Evolutionary conservation across 2,888 invertebrate species (phyloP).

Genomic region (Empis stercorea): DNA sequence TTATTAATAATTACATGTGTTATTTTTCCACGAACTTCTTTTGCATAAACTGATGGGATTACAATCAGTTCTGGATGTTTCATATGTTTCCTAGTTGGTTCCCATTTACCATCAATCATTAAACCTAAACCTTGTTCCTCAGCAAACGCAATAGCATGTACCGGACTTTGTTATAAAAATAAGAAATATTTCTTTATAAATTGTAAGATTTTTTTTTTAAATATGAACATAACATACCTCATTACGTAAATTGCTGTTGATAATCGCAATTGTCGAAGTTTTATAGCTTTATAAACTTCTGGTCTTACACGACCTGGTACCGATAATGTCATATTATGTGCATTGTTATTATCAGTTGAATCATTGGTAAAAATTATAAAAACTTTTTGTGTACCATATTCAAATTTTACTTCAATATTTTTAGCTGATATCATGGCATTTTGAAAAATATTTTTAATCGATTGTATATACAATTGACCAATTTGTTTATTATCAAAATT

Average conservation of each 20-base stretch:
- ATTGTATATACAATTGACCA: constrained; percentile 51
- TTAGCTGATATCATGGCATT: constrained; percentile 33
- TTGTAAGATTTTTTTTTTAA: not conserved
- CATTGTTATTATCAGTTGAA: constrained; percentile 11
- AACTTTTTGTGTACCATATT: constrained; percentile 44
- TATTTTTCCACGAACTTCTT: constrained; percentile 36
- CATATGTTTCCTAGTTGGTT: constrained; percentile 19
- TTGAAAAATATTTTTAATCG: constrained; percentile 46
- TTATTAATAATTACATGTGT: constrained; percentile 40
- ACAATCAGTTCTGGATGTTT: constrained; percentile 42
- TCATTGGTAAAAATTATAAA: constrained; percentile 50
- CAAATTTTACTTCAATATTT: constrained; percentile 33
- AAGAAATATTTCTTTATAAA: not conserved
- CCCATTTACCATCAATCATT: constrained; percentile 22
- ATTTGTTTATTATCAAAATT: constrained; percentile 52
- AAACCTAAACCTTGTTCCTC: constrained; percentile 25
- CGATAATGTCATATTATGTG: constrained; percentile 27
- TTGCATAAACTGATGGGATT: constrained; percentile 44
- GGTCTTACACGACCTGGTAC: constrained; percentile 48
- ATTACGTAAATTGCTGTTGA: constrained; percentile 22
- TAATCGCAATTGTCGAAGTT: constrained; percentile 45
- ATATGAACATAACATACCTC: constrained; percentile 22
- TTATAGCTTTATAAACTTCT: constrained; percentile 62
- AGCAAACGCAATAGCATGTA: constrained; percentile 40
- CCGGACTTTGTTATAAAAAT: constrained; percentile 28